phyloP scores from a whole-genome alignment of 2,888 invertebrate genomes.

The Endotricha flammealis region DNA sequence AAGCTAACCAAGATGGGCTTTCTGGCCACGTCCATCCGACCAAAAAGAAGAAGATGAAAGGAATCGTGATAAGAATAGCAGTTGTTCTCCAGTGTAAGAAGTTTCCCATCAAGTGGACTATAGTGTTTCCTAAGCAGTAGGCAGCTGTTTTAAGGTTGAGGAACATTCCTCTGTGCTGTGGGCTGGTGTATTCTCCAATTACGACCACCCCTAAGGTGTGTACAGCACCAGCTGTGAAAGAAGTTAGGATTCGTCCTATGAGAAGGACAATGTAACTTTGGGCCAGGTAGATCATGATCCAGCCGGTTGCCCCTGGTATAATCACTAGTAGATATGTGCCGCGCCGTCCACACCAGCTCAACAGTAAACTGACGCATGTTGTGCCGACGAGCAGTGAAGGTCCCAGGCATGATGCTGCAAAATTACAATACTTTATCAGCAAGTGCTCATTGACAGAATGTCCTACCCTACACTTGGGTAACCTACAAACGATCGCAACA shows the following conservation, averaged over 20 bases:
- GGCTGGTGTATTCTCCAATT: constrained; percentile 50
- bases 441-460: no score
- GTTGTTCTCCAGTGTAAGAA: constrained; percentile 39
- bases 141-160: constrained; percentile 47
- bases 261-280: constrained; percentile 30
- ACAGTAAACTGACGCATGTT: constrained; percentile 24
- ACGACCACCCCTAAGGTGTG: constrained; percentile 42
- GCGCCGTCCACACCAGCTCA: constrained; percentile 29
- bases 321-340: constrained; percentile 22
- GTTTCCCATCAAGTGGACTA: constrained; percentile 36
- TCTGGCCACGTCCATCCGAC: constrained; percentile 73
- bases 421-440: background rate
- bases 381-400: constrained; percentile 19
- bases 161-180: constrained; percentile 46
- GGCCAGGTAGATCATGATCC: constrained; percentile 37
- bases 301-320: constrained; percentile 28
- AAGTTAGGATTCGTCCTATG: constrained; percentile 36
- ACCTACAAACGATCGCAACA: no score
- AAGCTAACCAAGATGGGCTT: constrained; percentile 79
- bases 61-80: constrained; percentile 33
- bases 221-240: constrained; percentile 36
- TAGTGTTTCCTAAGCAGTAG: constrained; percentile 37
- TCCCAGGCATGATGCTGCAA: constrained; percentile 7
- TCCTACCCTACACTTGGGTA: no score
- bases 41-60: constrained; percentile 29